Percentiles rank a stretch among this genome's conserved stretches.
Evolutionary conservation across 2,888 invertebrate genomes (phyloP).

Genomic region (Rapana venosa): DNA sequence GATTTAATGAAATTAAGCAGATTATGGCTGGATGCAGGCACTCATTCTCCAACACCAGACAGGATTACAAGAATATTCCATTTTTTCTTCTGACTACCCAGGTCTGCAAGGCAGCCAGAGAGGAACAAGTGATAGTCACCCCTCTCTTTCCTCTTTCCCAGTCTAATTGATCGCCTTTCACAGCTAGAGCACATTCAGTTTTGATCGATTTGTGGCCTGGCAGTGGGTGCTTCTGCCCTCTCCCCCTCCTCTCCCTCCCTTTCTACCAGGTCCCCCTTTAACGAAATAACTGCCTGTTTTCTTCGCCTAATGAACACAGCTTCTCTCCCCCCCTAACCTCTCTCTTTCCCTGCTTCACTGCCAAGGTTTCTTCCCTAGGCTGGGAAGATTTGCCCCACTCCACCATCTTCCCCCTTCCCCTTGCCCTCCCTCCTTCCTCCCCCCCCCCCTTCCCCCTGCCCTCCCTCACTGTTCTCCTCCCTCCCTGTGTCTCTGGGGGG

Average conservation of each 20-base stretch:
- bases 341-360: not conserved
- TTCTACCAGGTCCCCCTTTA: not conserved
- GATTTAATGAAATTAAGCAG: no score
- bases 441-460: not conserved
- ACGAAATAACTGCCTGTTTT: conserved; percentile 24
- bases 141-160: no score
- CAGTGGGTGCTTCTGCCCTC: not conserved
- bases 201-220: conserved; percentile 3
- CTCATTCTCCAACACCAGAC: no score
- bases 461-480: no score
- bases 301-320: not conserved
- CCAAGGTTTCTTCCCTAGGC: not conserved
- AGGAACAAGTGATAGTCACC: no score
- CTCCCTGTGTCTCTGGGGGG: not conserved
- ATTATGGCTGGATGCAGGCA: no score
- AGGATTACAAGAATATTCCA: no score
- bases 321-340: not conserved
- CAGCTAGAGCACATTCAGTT: not conserved
- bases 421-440: not conserved
- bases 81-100: not conserved
- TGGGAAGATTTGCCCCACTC: not conserved
- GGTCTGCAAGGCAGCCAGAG: no score
- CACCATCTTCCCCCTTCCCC: no score
- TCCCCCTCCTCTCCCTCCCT: not conserved
- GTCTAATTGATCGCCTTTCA: conserved; percentile 25